Evolutionary conservation across 2,113 vertebrate species (phyloP), one percentile per base, ranked within the genome.

Genomic region (Seriola quinqueradiata): DNA sequence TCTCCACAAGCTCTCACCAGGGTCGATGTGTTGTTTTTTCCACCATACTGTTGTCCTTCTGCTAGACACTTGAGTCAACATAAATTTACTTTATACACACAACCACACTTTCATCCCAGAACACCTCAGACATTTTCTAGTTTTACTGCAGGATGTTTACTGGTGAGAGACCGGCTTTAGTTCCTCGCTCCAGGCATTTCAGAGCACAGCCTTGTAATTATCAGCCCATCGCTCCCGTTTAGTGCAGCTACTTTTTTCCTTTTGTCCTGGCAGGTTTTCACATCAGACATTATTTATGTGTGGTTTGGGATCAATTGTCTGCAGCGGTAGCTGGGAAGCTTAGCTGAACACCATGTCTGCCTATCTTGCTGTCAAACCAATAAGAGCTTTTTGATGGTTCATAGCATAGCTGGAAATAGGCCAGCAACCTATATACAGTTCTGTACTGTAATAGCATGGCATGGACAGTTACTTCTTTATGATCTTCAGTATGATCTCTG

Each of bases 61-160:
- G 9, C 28, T 38, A 66, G 60, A 81, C 46, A 16, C 55, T 59
- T 36, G 21, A 63, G 54, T 63, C 46, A 69, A 61, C 70, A 61
- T 42, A 61, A 34, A 59, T 74, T 40, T 75, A 23, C 19, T 48
- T 52, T 52, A 25, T 21, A 13, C 63, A 75, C 75, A 79, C 70
- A 68, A 13, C 25, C 34, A 48, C 65, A 59, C 63, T 82, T 80
- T 87, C 32, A 73, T 88, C 38, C 58, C 65, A 61, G 38, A 77
- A 70, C 78, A 77, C 80, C 77, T 79, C 60, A 73, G 78, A 88
- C 57, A 81, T 85, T 87, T 93, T 84, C 83, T 77, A 87, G 54
- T 79, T 91, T 92, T 90, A 91, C 90, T 82, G 90, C 92, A 92
- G 91, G 91, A 93, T 92, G 90, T 94, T 92, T 89, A 86, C 91